Conservation (phyloP, 2,797 vertebrate species). For the Salmo trutta region DNA sequence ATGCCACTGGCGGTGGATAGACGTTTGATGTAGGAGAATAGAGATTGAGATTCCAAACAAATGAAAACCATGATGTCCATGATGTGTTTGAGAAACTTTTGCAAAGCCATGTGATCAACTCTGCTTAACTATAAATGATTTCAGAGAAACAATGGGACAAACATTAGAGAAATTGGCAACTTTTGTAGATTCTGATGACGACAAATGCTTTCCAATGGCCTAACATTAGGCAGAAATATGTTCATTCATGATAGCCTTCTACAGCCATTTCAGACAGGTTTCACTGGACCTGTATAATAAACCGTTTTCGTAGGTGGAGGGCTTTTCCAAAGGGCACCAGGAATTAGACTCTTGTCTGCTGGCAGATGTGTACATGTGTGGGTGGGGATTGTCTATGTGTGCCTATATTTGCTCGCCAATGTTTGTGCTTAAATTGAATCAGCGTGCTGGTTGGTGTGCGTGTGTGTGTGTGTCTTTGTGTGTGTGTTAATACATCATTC, state of each 20-base stretch:
- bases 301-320: background rate
- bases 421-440: conserved; percentile 24
- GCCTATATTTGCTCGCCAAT: conserved; percentile 24
- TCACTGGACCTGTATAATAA: background rate
- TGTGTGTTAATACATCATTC: conserved; percentile 10
- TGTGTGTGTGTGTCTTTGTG: background rate
- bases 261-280: background rate
- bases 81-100: background rate
- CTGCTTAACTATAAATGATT: background rate
- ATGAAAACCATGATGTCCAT: background rate
- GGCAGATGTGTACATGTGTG: conserved; percentile 17
- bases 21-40: background rate
- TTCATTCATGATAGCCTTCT: background rate
- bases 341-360: background rate
- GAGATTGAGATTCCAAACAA: background rate
- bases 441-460: background rate
- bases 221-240: background rate
- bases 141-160: background rate
- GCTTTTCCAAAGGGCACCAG: background rate
- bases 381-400: background rate
- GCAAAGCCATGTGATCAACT: background rate
- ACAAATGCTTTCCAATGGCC: background rate
- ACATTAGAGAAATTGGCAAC: too few species aligned
- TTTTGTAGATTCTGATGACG: background rate
- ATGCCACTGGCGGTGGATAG: background rate